Evolutionary conservation across 2,888 invertebrate genomes (phyloP).

Genomic region (Eupithecia pulchellata): DNA sequence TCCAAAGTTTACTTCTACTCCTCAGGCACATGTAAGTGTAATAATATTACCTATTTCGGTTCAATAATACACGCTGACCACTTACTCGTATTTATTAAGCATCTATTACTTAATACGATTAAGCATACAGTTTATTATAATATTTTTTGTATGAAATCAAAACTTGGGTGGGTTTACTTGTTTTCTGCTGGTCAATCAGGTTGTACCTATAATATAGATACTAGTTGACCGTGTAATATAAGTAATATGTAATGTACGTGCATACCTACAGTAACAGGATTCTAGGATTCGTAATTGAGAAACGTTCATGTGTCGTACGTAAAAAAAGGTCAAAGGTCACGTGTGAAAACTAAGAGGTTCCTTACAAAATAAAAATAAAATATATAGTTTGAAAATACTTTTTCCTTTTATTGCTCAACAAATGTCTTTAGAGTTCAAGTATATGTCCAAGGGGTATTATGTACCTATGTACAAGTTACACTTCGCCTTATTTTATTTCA

Average conservation of each 20-base stretch:
- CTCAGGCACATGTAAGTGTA: not conserved
- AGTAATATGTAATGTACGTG: no score
- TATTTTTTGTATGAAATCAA: not conserved
- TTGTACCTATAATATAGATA: not conserved
- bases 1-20: not conserved
- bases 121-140: not conserved
- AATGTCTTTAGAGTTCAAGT: no score
- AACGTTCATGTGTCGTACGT: not conserved
- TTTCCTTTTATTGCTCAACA: no score
- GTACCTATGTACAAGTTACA: no score
- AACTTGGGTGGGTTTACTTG: not conserved
- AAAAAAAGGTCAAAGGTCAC: not conserved
- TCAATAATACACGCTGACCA: not conserved
- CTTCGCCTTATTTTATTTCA: no score
- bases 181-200: not conserved
- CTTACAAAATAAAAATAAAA: no score
- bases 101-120: no score
- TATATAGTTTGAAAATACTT: no score
- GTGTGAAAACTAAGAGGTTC: not conserved
- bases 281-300: not conserved
- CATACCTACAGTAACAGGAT: no score
- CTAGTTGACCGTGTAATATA: no score
- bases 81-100: no score
- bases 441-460: no score
- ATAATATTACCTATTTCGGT: not conserved